phyloP scores from a whole-genome alignment of 23 tunicate species.

The Halocynthia aurantium region DNA sequence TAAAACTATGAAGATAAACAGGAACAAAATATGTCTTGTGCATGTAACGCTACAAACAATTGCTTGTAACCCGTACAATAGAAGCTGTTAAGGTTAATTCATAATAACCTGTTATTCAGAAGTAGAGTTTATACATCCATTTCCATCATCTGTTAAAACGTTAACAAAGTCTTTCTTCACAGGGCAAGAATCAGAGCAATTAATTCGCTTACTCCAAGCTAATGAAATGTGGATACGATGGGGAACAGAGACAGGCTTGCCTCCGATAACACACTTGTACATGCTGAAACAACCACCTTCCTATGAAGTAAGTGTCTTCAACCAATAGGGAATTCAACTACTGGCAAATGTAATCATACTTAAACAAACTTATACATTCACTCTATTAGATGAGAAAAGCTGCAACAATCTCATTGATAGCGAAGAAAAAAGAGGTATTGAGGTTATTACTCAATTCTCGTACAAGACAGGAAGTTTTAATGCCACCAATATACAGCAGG shows the following conservation, averaged over 20 bases:
- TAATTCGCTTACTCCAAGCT: conserved; percentile 36
- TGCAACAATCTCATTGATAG: conserved; percentile 53
- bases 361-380: not conserved
- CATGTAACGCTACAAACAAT: too few species aligned
- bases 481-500: conserved; percentile 84
- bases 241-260: conserved; percentile 70
- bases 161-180: not conserved
- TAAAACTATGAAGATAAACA: too few species aligned
- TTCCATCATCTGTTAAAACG: not conserved
- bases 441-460: conserved; percentile 25
- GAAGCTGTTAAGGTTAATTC: too few species aligned
- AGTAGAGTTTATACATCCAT: too few species aligned
- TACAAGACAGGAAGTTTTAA: conserved; percentile 5
- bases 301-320: conserved; percentile 42
- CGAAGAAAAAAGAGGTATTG: conserved; percentile 33
- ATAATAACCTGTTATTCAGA: too few species aligned
- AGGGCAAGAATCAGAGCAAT: conserved; percentile 7
- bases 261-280: conserved; percentile 67
- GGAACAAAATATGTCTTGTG: too few species aligned
- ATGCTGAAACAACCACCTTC: conserved; percentile 80
- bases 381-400: conserved; percentile 61
- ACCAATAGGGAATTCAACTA: too few species aligned
- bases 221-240: conserved; percentile 83
- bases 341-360: too few species aligned
- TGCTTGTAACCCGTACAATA: too few species aligned